Percentiles rank a stretch among this genome's conserved stretches.
These are phyloP conservation scores for Oeneis ivallda DNA, from an alignment of 2,888 invertebrate genomes.

Conservation along the genomic window DNA sequence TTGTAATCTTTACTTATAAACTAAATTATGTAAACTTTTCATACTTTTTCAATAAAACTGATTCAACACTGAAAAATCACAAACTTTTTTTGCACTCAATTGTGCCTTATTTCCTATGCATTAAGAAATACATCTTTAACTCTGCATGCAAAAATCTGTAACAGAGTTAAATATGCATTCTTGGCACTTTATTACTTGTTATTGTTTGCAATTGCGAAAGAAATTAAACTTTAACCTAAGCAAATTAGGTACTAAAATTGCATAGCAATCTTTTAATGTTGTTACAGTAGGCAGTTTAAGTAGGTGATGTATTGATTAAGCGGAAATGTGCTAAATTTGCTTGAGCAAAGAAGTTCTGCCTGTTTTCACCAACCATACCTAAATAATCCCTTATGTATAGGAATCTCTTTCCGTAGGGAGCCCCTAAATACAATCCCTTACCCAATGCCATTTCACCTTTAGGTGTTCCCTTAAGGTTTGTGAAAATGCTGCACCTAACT, in stretches of 20 bases:
- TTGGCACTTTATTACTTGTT: constrained; percentile 8
- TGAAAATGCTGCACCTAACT: too few species aligned
- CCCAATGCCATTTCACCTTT: too few species aligned
- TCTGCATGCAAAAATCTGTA: not conserved
- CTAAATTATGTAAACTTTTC: not conserved
- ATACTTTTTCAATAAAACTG: not conserved
- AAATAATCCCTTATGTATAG: too few species aligned
- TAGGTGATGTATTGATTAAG: not conserved
- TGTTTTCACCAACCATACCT: too few species aligned
- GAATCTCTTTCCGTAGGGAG: too few species aligned
- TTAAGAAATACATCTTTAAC: not conserved
- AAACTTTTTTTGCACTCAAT: not conserved
- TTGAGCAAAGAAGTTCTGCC: not conserved
- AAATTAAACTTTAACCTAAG: not conserved
- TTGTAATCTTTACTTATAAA: not conserved
- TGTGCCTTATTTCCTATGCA: not conserved
- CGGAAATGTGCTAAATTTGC: not conserved
- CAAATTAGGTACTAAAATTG: not conserved
- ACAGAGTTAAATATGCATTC: constrained; percentile 8
- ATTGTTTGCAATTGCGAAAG: constrained; percentile 1
- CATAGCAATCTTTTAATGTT: not conserved
- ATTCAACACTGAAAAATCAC: not conserved
- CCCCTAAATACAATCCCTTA: too few species aligned
- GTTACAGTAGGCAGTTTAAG: not conserved
- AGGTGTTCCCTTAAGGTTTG: too few species aligned